phyloP scores from a whole-genome alignment of 1,140 invertebrate genomes.

The Hyphantria cunea region DNA sequence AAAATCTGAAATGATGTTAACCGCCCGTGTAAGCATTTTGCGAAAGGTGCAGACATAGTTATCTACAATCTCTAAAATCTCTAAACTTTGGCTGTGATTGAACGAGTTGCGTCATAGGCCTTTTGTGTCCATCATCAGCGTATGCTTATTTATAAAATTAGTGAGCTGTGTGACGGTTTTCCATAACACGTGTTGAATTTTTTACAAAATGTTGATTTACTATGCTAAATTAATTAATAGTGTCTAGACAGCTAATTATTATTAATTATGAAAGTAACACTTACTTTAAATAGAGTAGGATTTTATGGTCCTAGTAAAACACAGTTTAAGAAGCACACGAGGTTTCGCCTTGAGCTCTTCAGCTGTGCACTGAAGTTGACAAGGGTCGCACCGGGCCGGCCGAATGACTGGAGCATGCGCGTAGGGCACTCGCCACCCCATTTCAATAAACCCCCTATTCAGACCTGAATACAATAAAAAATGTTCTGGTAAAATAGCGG shows the following conservation, averaged over 20 bases:
- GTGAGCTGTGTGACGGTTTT: conserved; percentile 15
- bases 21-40: background rate
- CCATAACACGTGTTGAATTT: conserved; percentile 22
- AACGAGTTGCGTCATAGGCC: conserved; percentile 17
- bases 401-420: conserved; percentile 71
- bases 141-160: conserved; percentile 33
- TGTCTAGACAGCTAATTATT: background rate
- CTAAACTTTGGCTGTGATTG: no score
- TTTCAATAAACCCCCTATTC: conserved; percentile 51
- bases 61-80: no score
- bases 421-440: conserved; percentile 48
- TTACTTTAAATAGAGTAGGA: conserved; percentile 69
- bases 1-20: conserved; percentile 25
- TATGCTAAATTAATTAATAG: background rate
- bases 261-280: conserved; percentile 37
- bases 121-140: conserved; percentile 21
- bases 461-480: conserved; percentile 37
- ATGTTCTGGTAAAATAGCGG: conserved; percentile 52
- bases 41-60: no score
- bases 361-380: conserved; percentile 72
- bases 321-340: conserved; percentile 36
- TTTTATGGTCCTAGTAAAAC: conserved; percentile 63
- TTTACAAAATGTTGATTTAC: conserved; percentile 8
- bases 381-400: conserved; percentile 50
- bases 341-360: conserved; percentile 52